Base-by-base conservation (phyloP, 2,888 invertebrate genomes). In the Melanargia galathea region DNA sequence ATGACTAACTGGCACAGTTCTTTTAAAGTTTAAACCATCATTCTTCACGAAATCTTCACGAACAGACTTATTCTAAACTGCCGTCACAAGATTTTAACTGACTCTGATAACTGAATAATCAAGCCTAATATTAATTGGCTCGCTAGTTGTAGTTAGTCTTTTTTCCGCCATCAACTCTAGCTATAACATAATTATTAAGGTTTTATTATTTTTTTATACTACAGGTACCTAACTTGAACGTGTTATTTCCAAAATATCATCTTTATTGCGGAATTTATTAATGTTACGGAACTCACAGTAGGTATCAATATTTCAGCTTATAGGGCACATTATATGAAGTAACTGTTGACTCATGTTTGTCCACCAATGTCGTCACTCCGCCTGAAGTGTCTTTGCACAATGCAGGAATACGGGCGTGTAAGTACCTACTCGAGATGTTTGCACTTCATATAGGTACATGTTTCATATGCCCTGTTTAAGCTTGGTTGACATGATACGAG, bases 311-410 rank as follows among this genome's bases (percentile, higher is more conserved):
- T 62, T 60, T 52, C 46, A 48, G 52, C 52, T n/a, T n/a, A n/a
- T 48, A 45, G 45, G 57, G 60, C 55, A 49, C 55, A 49, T 40
- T 13, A 60, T 20, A 62, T 62, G 60, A 57, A 58, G 54, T 68
- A 54, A 60, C 64, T 60, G 56, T 66, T 59, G 61, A 60, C 30
- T 65, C 51, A 66, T 66, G 62, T 67, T 64, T 66, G 65, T 62
- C 22, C 51, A 63, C 58, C 59, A 45, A 58, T 65, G 66, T 64
- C 68, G 62, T 64, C 68, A 69, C 63, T 60, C 52, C 64, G 46
- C 63, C 60, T 63, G 30, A 65, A 65, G 62, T 55, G 57, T 33
- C 49, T 61, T 60, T 55, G 52, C 64, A 67, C 64, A 66, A 61
- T 58, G 24, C 57, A 58, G 59, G 64, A 52, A 58, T 61, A 30